Base-by-base conservation (phyloP, 35 echinoderm and acorn worm species). In the Holothuria glaberrima region DNA sequence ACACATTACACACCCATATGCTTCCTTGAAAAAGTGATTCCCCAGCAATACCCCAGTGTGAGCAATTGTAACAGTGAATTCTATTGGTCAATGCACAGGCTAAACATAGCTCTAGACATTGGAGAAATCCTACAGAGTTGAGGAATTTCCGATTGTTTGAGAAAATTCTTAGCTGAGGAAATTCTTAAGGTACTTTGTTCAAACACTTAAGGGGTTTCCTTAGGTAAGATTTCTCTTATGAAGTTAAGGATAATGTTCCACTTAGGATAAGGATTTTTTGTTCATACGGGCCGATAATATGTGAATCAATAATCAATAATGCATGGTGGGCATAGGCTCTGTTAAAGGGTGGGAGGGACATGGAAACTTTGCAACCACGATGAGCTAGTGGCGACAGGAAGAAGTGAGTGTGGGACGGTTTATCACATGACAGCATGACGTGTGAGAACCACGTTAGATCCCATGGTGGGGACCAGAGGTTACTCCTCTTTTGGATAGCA, bases 121-220 rank as follows among this genome's bases (percentile, higher is more conserved):
- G 22, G 30, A 28, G 9, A 68, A 68, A 68, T 68, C 64, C 64
- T 68, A 68, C n/a, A 68, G 64, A 68, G 64, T 68, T 68, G 64
- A 68, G 64, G 64, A 68, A 6, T 68, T 0, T 68, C 64, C 30
- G 5, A n/a, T 68, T 68, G 64, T 68, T 68, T 68, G 64, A 68
- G 64, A 68, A 68, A 68, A 28, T 68, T 68, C 64, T 68, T 68
- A 68, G 64, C 64, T 26, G 22, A 68, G 64, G 64, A 68, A 68
- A 65, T 28, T 65, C 27, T 65, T 21, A 65, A 65, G 61, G 61
- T 65, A 24, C 64, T 32, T 25, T 68, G 64, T 68, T 4, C 64
- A 68, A 10, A 68, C 64, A 68, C 64, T 68, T 68, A 68, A 68
- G 64, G 64, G 19, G 64, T 68, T 68, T 68, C 64, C 64, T 68